phyloP scores from a whole-genome alignment of 1,140 invertebrate genomes.

The Drepana arcuata region DNA sequence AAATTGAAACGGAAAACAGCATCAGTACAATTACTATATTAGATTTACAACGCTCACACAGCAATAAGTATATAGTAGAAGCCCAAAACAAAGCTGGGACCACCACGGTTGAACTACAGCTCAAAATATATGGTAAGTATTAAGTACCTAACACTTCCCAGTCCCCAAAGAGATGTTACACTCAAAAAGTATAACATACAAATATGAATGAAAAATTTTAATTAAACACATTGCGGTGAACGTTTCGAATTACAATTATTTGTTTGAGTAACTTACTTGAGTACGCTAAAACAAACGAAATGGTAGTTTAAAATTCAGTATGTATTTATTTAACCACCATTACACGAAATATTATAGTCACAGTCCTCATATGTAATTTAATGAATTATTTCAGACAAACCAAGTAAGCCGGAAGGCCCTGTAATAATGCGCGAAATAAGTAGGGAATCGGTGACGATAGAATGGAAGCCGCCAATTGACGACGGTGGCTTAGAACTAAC shows the following conservation, averaged over 20 bases:
- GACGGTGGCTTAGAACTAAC: slow-evolving; percentile 86
- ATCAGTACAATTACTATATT: slow-evolving; percentile 76
- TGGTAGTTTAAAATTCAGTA: too few species aligned
- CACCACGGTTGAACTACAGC: slow-evolving; percentile 78
- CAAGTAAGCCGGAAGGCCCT: slow-evolving; percentile 84
- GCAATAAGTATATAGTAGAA: slow-evolving; percentile 77
- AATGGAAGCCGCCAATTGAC: slow-evolving; percentile 87
- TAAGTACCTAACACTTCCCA: too few species aligned
- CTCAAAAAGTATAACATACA: neutral
- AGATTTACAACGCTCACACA: slow-evolving; percentile 74
- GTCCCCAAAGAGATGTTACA: too few species aligned
- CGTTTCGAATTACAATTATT: too few species aligned
- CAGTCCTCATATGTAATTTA: too few species aligned
- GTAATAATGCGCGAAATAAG: slow-evolving; percentile 82
- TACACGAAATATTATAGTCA: too few species aligned
- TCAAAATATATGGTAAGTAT: slow-evolving; percentile 84
- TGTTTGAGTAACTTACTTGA: too few species aligned
- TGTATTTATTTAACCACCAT: too few species aligned
- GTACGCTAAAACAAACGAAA: too few species aligned
- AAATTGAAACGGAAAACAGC: slow-evolving; percentile 74
- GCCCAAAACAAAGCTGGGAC: slow-evolving; percentile 81
- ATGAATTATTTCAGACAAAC: slow-evolving; percentile 84
- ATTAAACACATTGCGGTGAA: too few species aligned
- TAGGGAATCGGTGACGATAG: slow-evolving; percentile 79
- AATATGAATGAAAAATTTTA: too few species aligned